Evolutionary conservation across 1,140 invertebrate genomes (phyloP).

Genomic region (Atta colombica): DNA sequence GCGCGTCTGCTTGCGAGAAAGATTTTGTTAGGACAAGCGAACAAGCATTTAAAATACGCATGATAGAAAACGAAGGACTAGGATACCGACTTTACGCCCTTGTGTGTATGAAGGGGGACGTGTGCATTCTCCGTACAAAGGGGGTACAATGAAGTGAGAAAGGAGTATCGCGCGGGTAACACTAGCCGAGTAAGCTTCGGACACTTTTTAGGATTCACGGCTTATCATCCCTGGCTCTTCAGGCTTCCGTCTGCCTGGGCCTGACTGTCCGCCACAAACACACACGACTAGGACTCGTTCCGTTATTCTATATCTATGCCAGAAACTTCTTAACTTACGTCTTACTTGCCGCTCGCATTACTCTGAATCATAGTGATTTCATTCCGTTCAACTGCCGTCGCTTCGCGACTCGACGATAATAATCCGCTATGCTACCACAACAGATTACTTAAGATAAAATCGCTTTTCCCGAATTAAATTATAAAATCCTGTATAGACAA

Average conservation of each 20-base stretch:
- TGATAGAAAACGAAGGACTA: slow-evolving; percentile 67
- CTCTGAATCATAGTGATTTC: slow-evolving; percentile 33
- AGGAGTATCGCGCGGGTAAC: slow-evolving; percentile 79
- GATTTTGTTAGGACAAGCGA: background rate
- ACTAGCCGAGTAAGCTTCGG: slow-evolving; percentile 85
- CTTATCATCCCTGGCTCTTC: slow-evolving; percentile 82
- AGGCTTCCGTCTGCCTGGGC: slow-evolving; percentile 79
- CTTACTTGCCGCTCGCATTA: slow-evolving; percentile 33
- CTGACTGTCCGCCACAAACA: slow-evolving; percentile 63
- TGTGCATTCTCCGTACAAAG: slow-evolving; percentile 47
- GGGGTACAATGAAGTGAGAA: slow-evolving; percentile 43
- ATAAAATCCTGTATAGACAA: background rate
- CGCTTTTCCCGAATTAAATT: background rate
- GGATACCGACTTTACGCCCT: slow-evolving; percentile 75
- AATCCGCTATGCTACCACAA: background rate
- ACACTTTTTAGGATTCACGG: slow-evolving; percentile 84
- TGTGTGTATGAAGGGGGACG: background rate
- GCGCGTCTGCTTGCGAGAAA: background rate
- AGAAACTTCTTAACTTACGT: slow-evolving; percentile 45
- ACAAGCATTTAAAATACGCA: slow-evolving; percentile 76
- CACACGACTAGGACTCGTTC: slow-evolving; percentile 21
- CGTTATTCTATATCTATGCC: slow-evolving; percentile 24
- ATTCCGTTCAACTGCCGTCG: background rate
- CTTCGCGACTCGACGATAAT: slow-evolving; percentile 11
- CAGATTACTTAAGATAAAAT: background rate